phyloP scores from a whole-genome alignment of 2,797 vertebrate species.

The Buphagus erythrorhynchus region DNA sequence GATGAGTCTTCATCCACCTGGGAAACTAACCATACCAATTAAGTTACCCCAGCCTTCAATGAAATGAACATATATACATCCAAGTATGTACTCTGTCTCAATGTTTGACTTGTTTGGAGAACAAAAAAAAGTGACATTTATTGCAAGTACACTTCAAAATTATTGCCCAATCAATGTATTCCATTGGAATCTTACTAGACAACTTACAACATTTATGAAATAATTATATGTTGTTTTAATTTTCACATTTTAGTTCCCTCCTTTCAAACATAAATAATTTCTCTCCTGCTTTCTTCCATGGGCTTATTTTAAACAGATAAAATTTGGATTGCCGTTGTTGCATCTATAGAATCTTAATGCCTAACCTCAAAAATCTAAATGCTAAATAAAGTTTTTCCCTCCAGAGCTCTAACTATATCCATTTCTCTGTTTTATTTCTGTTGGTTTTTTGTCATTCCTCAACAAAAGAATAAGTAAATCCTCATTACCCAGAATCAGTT shows the following conservation, averaged over 20 bases:
- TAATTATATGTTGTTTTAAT: not conserved
- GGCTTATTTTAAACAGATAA: not conserved
- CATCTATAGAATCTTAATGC: constrained; percentile 33
- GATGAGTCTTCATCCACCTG: not conserved
- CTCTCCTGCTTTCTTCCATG: not conserved
- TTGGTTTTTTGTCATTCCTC: not conserved
- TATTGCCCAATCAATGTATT: not conserved
- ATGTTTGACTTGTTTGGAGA: not conserved
- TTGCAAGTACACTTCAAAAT: not conserved
- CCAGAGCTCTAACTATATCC: not conserved
- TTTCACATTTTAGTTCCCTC: not conserved
- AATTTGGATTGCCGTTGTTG: not conserved
- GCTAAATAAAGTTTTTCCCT: not conserved
- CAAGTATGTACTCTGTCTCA: fast-evolving
- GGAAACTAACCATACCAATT: not conserved
- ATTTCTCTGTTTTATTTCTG: constrained; percentile 37
- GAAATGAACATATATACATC: not conserved
- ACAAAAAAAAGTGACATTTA: not conserved
- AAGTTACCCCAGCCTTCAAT: not conserved
- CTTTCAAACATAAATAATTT: not conserved
- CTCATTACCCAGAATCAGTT: not conserved
- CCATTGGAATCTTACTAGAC: not conserved
- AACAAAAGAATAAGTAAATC: constrained; percentile 34
- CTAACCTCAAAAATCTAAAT: constrained; percentile 42
- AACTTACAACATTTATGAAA: not conserved